These are phyloP conservation scores for Podiceps cristatus DNA, from an alignment of 2,113 vertebrate genomes.

Conservation along the genomic window DNA sequence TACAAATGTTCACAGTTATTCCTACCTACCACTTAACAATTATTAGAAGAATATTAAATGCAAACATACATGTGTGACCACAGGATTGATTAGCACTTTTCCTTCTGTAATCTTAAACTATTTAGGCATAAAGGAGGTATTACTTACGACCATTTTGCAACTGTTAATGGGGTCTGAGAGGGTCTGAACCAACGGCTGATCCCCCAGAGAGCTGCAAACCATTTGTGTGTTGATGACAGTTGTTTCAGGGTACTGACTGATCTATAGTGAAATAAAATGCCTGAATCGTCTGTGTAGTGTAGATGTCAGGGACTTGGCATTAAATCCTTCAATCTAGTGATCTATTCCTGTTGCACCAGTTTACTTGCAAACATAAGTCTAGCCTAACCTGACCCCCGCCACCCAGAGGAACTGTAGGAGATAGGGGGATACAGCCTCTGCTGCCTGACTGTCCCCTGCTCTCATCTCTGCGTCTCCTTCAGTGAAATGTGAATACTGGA, in stretches of 20 bases:
- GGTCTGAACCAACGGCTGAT: neutral
- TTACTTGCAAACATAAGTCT: neutral
- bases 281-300: neutral
- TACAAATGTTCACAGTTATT: neutral
- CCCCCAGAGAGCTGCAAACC: neutral
- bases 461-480: neutral
- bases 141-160: neutral
- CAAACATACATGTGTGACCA: accelerated
- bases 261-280: neutral
- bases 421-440: neutral
- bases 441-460: neutral
- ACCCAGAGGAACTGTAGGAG: neutral
- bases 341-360: neutral
- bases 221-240: neutral
- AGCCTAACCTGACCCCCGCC: neutral
- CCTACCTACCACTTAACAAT: neutral
- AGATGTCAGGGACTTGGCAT: neutral
- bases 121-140: neutral
- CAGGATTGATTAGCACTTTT: neutral
- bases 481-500: neutral
- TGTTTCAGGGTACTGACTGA: neutral
- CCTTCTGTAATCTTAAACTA: neutral
- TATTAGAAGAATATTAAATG: neutral
- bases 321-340: neutral
- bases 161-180: neutral